These are phyloP conservation scores for Melangyna quadrimaculata DNA, from an alignment of 2,888 invertebrate species.

Conservation along the genomic window DNA sequence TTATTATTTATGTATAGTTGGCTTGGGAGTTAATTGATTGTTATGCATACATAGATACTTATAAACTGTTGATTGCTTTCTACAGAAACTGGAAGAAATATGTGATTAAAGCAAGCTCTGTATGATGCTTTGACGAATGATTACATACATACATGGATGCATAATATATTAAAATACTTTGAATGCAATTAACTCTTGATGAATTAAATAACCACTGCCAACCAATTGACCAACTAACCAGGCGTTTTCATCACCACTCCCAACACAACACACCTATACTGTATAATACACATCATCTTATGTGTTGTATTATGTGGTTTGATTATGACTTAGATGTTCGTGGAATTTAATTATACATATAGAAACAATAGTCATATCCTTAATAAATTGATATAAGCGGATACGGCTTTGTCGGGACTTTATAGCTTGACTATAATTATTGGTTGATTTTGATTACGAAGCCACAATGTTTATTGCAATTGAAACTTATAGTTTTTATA, in stretches of 20 bases:
- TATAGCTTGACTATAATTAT: not conserved
- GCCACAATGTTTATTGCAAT: not conserved
- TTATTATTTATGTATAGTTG: not conserved
- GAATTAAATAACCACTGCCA: not conserved
- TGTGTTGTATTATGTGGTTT: not conserved
- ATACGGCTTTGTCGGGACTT: not conserved
- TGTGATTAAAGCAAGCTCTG: not conserved
- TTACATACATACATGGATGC: no score
- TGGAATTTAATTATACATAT: not conserved
- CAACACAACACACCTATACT: no score
- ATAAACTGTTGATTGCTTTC: conserved; percentile 10
- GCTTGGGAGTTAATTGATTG: not conserved
- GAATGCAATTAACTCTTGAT: conserved; percentile 8
- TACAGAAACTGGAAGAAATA: conserved; percentile 6
- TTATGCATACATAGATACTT: not conserved
- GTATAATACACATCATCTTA: not conserved
- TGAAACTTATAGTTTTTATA: not conserved
- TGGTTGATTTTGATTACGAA: not conserved
- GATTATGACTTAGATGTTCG: not conserved
- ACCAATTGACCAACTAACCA: not conserved
- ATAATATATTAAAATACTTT: no score
- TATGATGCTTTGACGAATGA: conserved; percentile 7
- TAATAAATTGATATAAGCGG: not conserved
- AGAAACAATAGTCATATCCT: not conserved
- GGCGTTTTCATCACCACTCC: not conserved